Conservation (phyloP, 2,797 vertebrate genomes). For the Chiloscyllium punctatum region DNA sequence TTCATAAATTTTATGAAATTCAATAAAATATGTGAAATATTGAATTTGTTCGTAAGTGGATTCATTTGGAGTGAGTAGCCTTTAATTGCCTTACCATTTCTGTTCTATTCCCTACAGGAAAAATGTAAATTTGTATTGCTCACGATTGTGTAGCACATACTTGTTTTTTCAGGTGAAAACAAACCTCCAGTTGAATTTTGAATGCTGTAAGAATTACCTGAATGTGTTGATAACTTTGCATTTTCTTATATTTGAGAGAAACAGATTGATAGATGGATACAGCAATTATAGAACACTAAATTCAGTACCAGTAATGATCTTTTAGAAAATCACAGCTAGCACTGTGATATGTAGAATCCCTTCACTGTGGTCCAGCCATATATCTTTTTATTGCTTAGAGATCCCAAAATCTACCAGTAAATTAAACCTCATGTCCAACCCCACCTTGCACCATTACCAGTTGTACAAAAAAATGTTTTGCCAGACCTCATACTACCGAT, state of each 20-base stretch:
- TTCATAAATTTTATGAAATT: neutral
- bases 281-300: neutral
- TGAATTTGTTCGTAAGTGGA: neutral
- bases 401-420: neutral
- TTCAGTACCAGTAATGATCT: neutral
- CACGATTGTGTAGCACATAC: neutral
- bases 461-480: neutral
- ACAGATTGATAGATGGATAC: neutral
- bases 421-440: neutral
- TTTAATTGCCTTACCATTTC: neutral
- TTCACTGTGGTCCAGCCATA: neutral
- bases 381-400: neutral
- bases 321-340: neutral
- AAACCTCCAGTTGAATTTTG: neutral
- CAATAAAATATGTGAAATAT: neutral
- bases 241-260: neutral
- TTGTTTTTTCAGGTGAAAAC: neutral
- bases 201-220: neutral
- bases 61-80: neutral
- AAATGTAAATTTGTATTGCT: neutral
- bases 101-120: neutral
- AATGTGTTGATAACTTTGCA: neutral
- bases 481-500: neutral
- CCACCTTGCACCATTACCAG: neutral
- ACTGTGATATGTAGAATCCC: neutral